phyloP scores from a whole-genome alignment of 2,797 vertebrate genomes.

The Eidolon dupreanum region DNA sequence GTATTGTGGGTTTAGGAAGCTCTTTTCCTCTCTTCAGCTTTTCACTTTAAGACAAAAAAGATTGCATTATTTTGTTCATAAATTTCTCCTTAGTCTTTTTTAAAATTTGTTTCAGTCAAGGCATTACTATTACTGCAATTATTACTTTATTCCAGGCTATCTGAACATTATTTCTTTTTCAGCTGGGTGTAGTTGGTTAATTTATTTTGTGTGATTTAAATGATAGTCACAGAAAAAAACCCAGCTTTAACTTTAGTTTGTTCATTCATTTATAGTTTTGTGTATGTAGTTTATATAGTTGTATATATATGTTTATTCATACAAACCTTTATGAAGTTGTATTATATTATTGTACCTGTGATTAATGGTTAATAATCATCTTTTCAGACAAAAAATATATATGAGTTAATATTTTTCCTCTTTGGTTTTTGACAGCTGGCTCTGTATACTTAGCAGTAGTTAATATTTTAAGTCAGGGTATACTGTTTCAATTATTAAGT shows the following conservation, averaged over 20 bases:
- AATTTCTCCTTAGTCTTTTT: neutral
- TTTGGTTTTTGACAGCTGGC: neutral
- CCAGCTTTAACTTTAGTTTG: neutral
- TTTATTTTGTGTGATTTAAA: constrained; percentile 34
- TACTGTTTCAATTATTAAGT: neutral
- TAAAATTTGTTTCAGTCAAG: neutral
- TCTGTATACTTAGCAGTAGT: neutral
- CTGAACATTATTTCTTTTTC: neutral
- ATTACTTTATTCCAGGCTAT: neutral
- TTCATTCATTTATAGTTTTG: neutral
- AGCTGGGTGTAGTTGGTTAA: neutral
- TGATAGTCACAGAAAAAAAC: neutral
- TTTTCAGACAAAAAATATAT: constrained; percentile 18
- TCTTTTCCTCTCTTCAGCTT: neutral
- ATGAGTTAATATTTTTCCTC: neutral
- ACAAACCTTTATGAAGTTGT: neutral
- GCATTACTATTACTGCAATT: neutral
- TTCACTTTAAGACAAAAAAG: neutral
- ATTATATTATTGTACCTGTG: neutral
- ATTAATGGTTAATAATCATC: neutral
- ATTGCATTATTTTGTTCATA: neutral
- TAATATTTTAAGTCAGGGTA: neutral
- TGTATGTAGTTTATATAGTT: neutral
- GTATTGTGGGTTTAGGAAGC: neutral
- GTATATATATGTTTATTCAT: neutral